A percentile compares a stretch with the other conserved stretches of the same genome.
phyloP scores from a whole-genome alignment of 1,140 invertebrate genomes.

The Drepana arcuata region DNA sequence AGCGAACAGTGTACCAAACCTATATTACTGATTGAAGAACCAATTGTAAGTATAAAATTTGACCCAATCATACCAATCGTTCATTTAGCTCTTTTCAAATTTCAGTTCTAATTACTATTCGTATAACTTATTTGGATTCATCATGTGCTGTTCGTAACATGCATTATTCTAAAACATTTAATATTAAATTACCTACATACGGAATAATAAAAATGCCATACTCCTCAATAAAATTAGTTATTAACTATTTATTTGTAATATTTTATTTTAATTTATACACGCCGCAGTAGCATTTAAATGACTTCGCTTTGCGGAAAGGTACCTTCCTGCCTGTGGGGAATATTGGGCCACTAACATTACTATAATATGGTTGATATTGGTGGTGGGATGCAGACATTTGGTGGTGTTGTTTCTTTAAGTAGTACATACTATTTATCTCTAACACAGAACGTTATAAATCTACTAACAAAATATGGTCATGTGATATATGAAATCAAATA shows the following conservation, averaged over 20 bases:
- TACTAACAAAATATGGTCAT: constrained; percentile 26
- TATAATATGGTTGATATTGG: constrained; percentile 33
- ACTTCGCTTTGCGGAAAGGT: constrained; percentile 67
- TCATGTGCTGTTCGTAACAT: constrained; percentile 8
- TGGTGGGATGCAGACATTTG: constrained; percentile 46
- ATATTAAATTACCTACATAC: neutral
- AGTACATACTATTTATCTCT: constrained; percentile 37
- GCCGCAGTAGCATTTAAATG: constrained; percentile 43
- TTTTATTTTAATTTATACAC: constrained; percentile 20
- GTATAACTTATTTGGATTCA: too few relatives aligned
- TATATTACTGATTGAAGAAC: too few relatives aligned
- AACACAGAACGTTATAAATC: constrained; percentile 24
- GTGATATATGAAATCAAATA: too few relatives aligned
- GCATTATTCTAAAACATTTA: too few relatives aligned
- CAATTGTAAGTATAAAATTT: too few relatives aligned
- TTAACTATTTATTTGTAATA: constrained; percentile 16
- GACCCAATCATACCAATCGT: too few relatives aligned
- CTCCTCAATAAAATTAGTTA: neutral
- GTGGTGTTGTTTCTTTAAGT: constrained; percentile 22
- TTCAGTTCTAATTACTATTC: too few relatives aligned
- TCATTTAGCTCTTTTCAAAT: too few relatives aligned
- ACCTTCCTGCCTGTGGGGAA: constrained; percentile 73
- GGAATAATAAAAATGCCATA: constrained; percentile 2
- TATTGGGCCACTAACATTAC: constrained; percentile 59
- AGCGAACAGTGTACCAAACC: too few relatives aligned